Conservation (phyloP, 2,888 invertebrate genomes). For the Nemoura dubitans region DNA sequence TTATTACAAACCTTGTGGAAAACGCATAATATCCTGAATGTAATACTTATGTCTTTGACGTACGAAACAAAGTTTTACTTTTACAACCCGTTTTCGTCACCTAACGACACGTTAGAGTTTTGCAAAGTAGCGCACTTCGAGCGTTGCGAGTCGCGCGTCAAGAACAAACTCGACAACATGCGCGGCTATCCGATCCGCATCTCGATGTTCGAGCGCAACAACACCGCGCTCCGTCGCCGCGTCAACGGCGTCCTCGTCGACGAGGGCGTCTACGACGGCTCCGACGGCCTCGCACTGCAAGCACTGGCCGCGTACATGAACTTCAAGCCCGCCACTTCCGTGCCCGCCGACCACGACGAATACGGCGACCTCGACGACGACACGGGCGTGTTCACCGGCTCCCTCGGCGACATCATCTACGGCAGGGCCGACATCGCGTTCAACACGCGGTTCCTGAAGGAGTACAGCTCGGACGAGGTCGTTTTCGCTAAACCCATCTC, state of each 20-base stretch:
- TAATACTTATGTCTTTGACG: neutral
- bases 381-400: slow-evolving; percentile 54
- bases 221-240: slow-evolving; percentile 53
- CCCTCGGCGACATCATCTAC: slow-evolving; percentile 58
- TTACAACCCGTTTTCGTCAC: neutral
- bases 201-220: slow-evolving; percentile 57
- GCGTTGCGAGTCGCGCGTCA: neutral
- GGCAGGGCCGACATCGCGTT: slow-evolving; percentile 58
- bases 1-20: slow-evolving; percentile 2
- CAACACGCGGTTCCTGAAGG: slow-evolving; percentile 60
- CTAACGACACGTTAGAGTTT: neutral
- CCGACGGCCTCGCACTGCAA: slow-evolving; percentile 47
- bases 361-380: slow-evolving; percentile 54
- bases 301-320: slow-evolving; percentile 50
- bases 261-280: slow-evolving; percentile 33
- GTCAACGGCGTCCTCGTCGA: neutral
- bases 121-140: neutral
- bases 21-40: slow-evolving; percentile 1
- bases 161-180: slow-evolving; percentile 52
- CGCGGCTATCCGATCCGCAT: slow-evolving; percentile 58
- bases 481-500: slow-evolving; percentile 59
- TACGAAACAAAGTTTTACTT: neutral
- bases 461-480: slow-evolving; percentile 56
- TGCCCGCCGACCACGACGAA: slow-evolving; percentile 40
- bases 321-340: slow-evolving; percentile 47